Evolutionary conservation across 2,888 invertebrate species (phyloP), one percentile per base, ranked within the genome.

Genomic region (Meiosimyza platycephala): DNA sequence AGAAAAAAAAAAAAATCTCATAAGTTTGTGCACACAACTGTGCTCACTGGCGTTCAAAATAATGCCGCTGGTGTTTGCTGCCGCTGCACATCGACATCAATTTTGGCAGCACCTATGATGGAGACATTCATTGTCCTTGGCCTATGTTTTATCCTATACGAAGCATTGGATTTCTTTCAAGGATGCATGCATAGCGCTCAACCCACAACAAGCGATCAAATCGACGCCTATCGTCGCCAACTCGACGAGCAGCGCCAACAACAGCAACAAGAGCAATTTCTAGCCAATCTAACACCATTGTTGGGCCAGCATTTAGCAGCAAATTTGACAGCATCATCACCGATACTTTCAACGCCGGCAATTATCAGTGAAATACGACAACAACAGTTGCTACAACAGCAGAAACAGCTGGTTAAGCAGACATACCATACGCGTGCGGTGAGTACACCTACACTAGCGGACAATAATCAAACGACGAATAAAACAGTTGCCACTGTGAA

Each of bases 101-200:
- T 9, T 40, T 40, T 40, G 40, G 40, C 80, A 82, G 79, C 78
- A 79, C 80, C 80, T 86, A 85, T 85, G 86, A 92, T 92, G 92
- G 91, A 91, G 90, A 91, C 91, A 85, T 90, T 91, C 84, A 88
- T 91, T 83, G 89, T 92, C 82, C 88, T 92, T 80, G 91, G 92
- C 79, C 89, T 91, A 84, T 92, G 91, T 88, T 89, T 91, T 85
- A 88, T 92, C 83, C 91, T 91, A 82, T 92, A 92, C 85, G 91
- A 91, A 88, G 89, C 91, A 84, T 90, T 91, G 86, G 91, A 91
- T 84, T 88, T 91, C 84, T 89, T 91, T 84, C 89, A 90, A 86
- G 89, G 90, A 84, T 86, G 87, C 85, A 83, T 85, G 73, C 86
- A 83, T 82, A 87, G 84, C 79, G 83, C 83, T 78, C 85, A 81